A percentile compares a stretch with the other conserved stretches of the same genome.
These are phyloP conservation scores for Scrobipalpa atriplicella DNA, from an alignment of 2,888 invertebrate genomes.

Conservation along the genomic window DNA sequence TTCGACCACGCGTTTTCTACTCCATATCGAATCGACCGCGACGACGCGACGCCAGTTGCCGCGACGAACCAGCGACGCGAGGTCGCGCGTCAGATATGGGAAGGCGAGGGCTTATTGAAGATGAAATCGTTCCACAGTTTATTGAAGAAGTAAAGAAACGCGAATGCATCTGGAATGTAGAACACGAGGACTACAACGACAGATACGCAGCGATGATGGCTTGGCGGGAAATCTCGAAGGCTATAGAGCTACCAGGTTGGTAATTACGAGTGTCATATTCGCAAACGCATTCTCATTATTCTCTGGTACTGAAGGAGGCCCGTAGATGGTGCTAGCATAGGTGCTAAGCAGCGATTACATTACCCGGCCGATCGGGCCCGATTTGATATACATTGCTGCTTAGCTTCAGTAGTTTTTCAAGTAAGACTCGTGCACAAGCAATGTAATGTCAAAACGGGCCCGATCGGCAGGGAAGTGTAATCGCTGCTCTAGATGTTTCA, in stretches of 20 bases:
- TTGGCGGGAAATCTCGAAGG: slow-evolving; percentile 51
- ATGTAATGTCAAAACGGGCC: too few relatives aligned
- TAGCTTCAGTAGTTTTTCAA: too few relatives aligned
- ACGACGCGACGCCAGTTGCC: slow-evolving; percentile 32
- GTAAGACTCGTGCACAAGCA: too few relatives aligned
- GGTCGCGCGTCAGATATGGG: slow-evolving; percentile 29
- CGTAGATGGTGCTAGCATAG: slow-evolving; percentile 45
- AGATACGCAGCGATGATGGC: slow-evolving; percentile 43
- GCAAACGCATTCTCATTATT: slow-evolving; percentile 23
- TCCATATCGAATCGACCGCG: slow-evolving; percentile 20
- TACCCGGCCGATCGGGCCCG: too few relatives aligned
- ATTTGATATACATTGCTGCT: too few relatives aligned
- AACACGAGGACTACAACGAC: slow-evolving; percentile 48
- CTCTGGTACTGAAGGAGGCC: slow-evolving; percentile 9
- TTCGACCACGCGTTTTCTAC: slow-evolving; percentile 14
- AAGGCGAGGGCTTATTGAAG: not conserved
- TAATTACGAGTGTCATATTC: slow-evolving; percentile 19
- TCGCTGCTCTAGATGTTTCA: too few relatives aligned
- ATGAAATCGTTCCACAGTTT: slow-evolving; percentile 37
- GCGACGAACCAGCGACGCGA: slow-evolving; percentile 33
- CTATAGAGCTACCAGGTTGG: slow-evolving; percentile 51
- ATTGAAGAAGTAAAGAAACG: slow-evolving; percentile 50
- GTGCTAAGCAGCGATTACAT: too few relatives aligned
- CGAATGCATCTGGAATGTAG: slow-evolving; percentile 53
- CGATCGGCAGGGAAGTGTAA: too few relatives aligned